A percentile compares a stretch with the other conserved stretches of the same genome.
Conservation (phyloP, 2,113 vertebrate genomes). For the Mohoua ochrocephala region DNA sequence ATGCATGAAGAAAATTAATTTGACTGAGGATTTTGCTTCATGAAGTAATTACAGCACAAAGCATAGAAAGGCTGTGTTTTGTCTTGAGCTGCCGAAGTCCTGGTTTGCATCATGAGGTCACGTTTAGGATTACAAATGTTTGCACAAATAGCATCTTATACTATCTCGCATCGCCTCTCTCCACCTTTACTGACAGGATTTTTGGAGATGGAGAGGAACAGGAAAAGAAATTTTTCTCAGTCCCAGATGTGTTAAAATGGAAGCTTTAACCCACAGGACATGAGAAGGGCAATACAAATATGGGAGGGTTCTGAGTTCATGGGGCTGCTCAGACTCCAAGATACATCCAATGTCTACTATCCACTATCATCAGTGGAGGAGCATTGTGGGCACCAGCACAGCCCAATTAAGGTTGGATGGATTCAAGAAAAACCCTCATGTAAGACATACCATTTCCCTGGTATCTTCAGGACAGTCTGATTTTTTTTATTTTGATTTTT, state of each 20-base stretch:
- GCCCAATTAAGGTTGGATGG: not conserved
- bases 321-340: not conserved
- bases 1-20: constrained; percentile 24
- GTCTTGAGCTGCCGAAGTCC: not conserved
- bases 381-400: not conserved
- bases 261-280: not conserved
- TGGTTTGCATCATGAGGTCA: not conserved
- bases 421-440: rapidly evolving
- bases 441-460: not conserved
- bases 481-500: not conserved
- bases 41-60: constrained; percentile 41
- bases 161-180: not conserved
- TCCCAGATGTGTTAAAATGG: not conserved
- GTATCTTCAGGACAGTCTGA: not conserved
- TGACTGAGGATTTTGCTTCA: constrained; percentile 44
- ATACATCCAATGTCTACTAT: not conserved
- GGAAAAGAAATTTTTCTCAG: not conserved
- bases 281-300: rapidly evolving
- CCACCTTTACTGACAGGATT: not conserved
- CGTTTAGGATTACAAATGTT: not conserved
- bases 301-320: not conserved
- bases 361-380: not conserved
- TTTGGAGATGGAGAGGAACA: not conserved
- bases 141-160: not conserved
- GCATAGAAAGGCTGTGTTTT: constrained; percentile 35